phyloP scores from a whole-genome alignment of 2,888 invertebrate genomes.

The Tinea pellionella region DNA sequence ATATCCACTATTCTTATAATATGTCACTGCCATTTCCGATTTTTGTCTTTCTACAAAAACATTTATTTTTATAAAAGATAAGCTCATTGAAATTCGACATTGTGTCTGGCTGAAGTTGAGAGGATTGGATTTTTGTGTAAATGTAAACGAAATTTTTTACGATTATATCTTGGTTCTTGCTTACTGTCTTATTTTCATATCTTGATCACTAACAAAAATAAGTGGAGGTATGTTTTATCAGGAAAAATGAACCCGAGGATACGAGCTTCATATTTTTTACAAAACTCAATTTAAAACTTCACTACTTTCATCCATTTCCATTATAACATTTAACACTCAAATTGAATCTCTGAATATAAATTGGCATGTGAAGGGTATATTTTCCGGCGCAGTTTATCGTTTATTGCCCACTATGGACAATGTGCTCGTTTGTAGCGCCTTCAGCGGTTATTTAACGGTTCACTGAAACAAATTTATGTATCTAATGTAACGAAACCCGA shows the following conservation, averaged over 20 bases:
- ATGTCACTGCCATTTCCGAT: too few species aligned
- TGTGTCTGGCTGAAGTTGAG: too few species aligned
- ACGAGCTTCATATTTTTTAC: not conserved
- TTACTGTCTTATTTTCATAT: too few species aligned
- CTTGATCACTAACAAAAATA: too few species aligned
- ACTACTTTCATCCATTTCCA: not conserved
- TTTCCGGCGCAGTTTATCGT: not conserved
- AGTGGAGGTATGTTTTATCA: not conserved
- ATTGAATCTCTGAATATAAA: slow-evolving; percentile 1
- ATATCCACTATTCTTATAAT: too few species aligned
- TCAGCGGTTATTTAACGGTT: slow-evolving; percentile 5
- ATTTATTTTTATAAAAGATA: too few species aligned
- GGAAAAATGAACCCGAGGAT: not conserved
- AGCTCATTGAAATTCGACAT: too few species aligned
- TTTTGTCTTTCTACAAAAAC: too few species aligned
- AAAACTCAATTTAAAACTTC: not conserved
- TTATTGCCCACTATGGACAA: slow-evolving; percentile 5
- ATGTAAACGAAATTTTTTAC: too few species aligned
- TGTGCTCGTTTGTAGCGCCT: slow-evolving; percentile 4
- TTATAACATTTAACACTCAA: not conserved
- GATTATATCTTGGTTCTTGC: too few species aligned
- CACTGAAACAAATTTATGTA: slow-evolving; percentile 7
- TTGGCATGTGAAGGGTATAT: not conserved
- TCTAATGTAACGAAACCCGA: not conserved
- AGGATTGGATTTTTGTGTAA: too few species aligned